phyloP scores from a whole-genome alignment of 2,888 invertebrate species.

The Corbicula japonica region DNA sequence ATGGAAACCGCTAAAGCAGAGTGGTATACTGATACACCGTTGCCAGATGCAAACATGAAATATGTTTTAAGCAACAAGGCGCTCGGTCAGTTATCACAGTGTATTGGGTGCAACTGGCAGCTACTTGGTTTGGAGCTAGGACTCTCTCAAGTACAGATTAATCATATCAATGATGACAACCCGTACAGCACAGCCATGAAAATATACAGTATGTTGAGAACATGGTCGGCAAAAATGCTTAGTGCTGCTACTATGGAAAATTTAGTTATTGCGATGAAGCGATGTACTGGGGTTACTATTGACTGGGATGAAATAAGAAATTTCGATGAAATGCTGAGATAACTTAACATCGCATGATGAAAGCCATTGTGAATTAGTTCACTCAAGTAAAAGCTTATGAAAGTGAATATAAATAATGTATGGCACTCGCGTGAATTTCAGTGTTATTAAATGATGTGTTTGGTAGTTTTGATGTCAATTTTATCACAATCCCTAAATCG shows the following conservation, averaged over 20 bases:
- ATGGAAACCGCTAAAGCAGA: background rate
- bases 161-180: conserved; percentile 25
- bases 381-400: no score
- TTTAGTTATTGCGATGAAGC: background rate
- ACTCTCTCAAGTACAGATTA: conserved; percentile 10
- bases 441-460: no score
- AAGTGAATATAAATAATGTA: no score
- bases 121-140: conserved; percentile 28
- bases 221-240: background rate
- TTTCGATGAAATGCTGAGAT: background rate
- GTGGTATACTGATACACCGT: background rate
- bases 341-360: no score
- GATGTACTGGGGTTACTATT: background rate
- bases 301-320: conserved; percentile 13
- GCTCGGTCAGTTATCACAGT: conserved; percentile 8
- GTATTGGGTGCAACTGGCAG: conserved; percentile 38
- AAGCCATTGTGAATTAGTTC: no score
- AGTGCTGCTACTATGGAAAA: background rate
- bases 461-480: no score
- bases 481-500: no score
- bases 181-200: conserved; percentile 7
- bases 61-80: conserved; percentile 5
- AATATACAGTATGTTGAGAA: conserved; percentile 4
- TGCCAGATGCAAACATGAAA: background rate
- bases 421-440: no score